phyloP scores from a whole-genome alignment of 2,797 vertebrate genomes.

The Hozukius guyotensis region DNA sequence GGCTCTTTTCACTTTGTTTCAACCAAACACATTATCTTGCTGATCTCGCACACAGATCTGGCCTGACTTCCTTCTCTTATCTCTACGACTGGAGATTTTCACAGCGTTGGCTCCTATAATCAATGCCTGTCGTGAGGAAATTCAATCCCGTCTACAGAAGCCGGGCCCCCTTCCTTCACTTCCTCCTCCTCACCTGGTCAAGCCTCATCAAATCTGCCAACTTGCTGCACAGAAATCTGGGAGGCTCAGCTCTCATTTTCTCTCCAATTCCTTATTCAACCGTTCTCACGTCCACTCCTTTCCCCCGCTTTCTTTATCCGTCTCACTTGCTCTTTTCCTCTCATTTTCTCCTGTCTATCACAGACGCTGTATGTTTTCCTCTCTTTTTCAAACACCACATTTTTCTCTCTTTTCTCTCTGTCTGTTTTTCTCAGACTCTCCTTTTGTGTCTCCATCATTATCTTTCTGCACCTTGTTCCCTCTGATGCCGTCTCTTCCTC shows the following conservation, averaged over 20 bases:
- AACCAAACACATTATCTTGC: conserved; percentile 18
- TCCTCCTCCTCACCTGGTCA: conserved; percentile 55
- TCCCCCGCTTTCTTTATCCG: conserved; percentile 1
- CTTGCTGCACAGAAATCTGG: conserved; percentile 28
- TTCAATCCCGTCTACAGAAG: conserved; percentile 53
- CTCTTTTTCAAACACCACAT: conserved; percentile 17
- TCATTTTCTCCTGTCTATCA: conserved; percentile 16
- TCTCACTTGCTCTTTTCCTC: conserved; percentile 14
- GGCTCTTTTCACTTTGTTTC: conserved; percentile 14
- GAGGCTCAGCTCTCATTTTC: conserved; percentile 52
- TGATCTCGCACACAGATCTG: conserved; percentile 41
- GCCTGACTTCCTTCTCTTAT: conserved; percentile 39
- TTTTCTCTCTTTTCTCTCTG: background rate
- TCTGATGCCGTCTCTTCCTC: conserved; percentile 9
- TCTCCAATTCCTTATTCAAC: conserved; percentile 32
- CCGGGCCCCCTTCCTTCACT: background rate
- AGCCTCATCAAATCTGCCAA: conserved; percentile 64
- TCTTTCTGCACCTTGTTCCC: conserved; percentile 37
- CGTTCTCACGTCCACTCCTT: background rate
- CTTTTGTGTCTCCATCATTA: conserved; percentile 47
- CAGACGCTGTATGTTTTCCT: conserved; percentile 12
- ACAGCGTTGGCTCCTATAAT: conserved; percentile 48
- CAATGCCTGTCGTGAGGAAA: conserved; percentile 51
- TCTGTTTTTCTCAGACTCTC: conserved; percentile 20
- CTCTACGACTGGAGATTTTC: conserved; percentile 42